Evolutionary conservation across 2,113 vertebrate genomes (phyloP), one percentile per base, ranked within the genome.

Genomic region (Alces alces): DNA sequence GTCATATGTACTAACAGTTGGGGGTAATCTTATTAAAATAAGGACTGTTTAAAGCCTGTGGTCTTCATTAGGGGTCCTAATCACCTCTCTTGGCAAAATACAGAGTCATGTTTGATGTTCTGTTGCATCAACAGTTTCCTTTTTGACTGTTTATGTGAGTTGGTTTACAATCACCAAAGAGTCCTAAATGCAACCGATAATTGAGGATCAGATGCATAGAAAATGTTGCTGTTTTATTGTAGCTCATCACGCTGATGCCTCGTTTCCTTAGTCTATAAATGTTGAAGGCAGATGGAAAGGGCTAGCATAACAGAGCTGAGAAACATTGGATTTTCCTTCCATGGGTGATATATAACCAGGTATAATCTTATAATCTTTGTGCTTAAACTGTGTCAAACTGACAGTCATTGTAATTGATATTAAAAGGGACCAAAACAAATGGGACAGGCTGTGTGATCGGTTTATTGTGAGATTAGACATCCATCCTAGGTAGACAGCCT

Each of bases 291-390:
- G 30, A 91, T 83, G 61, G 83, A 28, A 92, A 60, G 87, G 10
- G 1, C 61, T 79, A 25, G 13, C 83, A 66, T 89, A 86, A 95
- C 17, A 96, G 83, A 91, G 23, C 61, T 82, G 83, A 93, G 36
- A 97, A 97, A 89, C 86, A 89, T 11, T 61, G 52, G 55, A 66
- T 95, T 97, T 97, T 93, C 33, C 50, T 93, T 92, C n/a, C 64
- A 80, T 36, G 30, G 30, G 33, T 96, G 57, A 95, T 95, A 61
- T 7, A 93, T 95, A 96, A 82, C 50, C 10, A 95, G 61, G 79
- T 61, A 39, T 55, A 96, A 96, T 94, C 92, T 86, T 92, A 92
- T 50, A 96, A 95, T 96, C 92, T 94, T 85, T 55, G 88, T 92
- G 50, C 82, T 92, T 76, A 93, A 97, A 92, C 70, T 95, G 52